Conservation (phyloP, 1,140 invertebrate genomes). For the Tribolium madens region DNA sequence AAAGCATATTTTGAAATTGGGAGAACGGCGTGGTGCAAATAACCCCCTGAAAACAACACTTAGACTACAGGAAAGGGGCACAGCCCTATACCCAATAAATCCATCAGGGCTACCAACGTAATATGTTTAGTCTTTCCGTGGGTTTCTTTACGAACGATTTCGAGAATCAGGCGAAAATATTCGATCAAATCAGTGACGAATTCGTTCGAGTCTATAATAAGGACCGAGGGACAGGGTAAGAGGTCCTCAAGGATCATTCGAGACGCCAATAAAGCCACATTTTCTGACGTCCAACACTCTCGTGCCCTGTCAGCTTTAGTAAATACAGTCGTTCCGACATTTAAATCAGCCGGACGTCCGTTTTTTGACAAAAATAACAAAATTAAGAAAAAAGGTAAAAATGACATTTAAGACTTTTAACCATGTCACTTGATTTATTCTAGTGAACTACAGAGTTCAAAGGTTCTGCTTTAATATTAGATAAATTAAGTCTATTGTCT, state of each 20-base stretch:
- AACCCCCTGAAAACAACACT: conserved; percentile 64
- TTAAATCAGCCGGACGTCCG: conserved; percentile 9
- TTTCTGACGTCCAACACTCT: conserved; percentile 67
- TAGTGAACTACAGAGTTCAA: conserved; percentile 88
- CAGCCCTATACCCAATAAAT: conserved; percentile 64
- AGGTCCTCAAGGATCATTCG: conserved; percentile 66
- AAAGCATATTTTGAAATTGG: conserved; percentile 71
- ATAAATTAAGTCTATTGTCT: conserved; percentile 86
- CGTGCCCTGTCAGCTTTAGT: conserved; percentile 60
- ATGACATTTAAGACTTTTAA: conserved; percentile 4
- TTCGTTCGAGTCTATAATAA: conserved; percentile 65
- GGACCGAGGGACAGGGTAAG: conserved; percentile 61
- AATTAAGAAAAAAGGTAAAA: not conserved
- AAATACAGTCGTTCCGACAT: conserved; percentile 64
- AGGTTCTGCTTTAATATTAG: conserved; percentile 89
- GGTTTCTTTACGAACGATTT: conserved; percentile 64
- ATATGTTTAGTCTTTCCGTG: conserved; percentile 66
- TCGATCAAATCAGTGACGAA: conserved; percentile 66
- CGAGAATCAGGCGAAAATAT: conserved; percentile 69
- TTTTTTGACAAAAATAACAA: not conserved
- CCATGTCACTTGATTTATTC: conserved; percentile 24
- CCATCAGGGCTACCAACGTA: conserved; percentile 69
- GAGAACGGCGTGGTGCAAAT: conserved; percentile 69
- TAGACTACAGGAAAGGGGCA: not conserved
- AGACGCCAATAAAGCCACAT: conserved; percentile 66